Evolutionary conservation across 2,888 invertebrate species (phyloP).

Genomic region (Tetranychus piercei): DNA sequence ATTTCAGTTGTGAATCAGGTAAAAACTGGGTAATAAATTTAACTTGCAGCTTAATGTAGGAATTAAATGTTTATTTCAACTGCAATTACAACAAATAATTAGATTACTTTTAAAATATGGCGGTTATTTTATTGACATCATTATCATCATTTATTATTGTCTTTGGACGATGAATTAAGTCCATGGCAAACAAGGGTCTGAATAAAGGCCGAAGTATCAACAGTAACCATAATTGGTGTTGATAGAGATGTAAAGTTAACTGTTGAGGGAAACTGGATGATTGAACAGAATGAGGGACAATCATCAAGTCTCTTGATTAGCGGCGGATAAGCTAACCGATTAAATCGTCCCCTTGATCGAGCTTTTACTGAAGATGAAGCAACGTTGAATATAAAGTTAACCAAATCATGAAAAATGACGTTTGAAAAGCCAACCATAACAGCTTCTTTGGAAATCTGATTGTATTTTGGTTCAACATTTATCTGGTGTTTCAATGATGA

Average conservation of each 20-base stretch:
- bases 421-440: too few species aligned
- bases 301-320: not conserved
- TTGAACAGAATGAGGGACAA: not conserved
- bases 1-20: too few species aligned
- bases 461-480: too few species aligned
- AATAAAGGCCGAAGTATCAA: not conserved
- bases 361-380: not conserved
- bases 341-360: not conserved
- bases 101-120: not conserved
- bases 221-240: not conserved
- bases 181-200: not conserved
- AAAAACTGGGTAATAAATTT: too few species aligned
- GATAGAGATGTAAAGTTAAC: not conserved
- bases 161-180: not conserved
- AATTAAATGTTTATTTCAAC: too few species aligned
- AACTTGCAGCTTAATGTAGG: too few species aligned
- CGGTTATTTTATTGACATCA: not conserved
- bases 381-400: not conserved
- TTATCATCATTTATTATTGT: not conserved
- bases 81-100: too few species aligned
- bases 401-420: too few species aligned
- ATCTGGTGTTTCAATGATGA: too few species aligned
- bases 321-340: not conserved
- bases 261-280: not conserved
- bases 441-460: too few species aligned